Conservation (phyloP, 2,113 vertebrate genomes). For the Acanthochromis polyacanthus region DNA sequence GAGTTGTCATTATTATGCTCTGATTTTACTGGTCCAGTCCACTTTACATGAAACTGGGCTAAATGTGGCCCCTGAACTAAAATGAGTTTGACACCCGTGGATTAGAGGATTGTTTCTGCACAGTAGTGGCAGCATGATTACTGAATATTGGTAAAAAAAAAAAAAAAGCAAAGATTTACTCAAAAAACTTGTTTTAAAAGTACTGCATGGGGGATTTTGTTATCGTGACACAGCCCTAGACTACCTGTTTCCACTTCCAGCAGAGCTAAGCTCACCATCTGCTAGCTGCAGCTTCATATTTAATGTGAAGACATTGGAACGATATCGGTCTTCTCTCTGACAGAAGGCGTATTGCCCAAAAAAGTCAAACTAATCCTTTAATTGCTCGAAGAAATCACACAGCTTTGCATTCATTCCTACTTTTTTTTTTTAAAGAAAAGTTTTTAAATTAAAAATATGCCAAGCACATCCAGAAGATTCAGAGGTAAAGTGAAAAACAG, state of each 20-base stretch:
- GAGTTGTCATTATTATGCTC: too few relatives aligned
- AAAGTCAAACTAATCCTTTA: conserved; percentile 6
- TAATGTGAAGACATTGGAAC: neutral
- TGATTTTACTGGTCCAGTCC: too few relatives aligned
- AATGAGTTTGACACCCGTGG: too few relatives aligned
- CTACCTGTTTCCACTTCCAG: neutral
- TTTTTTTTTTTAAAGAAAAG: neutral
- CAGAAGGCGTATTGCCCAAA: neutral
- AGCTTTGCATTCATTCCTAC: conserved; percentile 21
- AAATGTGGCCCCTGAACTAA: too few relatives aligned
- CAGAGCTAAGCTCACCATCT: conserved; percentile 14
- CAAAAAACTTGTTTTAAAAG: too few relatives aligned
- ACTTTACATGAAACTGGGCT: too few relatives aligned
- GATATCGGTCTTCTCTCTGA: neutral
- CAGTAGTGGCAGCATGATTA: neutral
- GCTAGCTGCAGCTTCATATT: neutral
- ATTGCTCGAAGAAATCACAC: conserved; percentile 5
- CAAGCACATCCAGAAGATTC: conserved; percentile 58
- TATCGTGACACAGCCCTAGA: neutral
- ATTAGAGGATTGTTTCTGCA: neutral
- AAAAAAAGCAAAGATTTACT: too few relatives aligned
- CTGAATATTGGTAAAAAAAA: too few relatives aligned
- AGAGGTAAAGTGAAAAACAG: conserved; percentile 64
- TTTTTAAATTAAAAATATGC: conserved; percentile 41
- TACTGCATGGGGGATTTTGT: neutral